Evolutionary conservation across 2,888 invertebrate genomes (phyloP), one percentile per base, ranked within the genome.

Genomic region (Ectropis crepuscularia): DNA sequence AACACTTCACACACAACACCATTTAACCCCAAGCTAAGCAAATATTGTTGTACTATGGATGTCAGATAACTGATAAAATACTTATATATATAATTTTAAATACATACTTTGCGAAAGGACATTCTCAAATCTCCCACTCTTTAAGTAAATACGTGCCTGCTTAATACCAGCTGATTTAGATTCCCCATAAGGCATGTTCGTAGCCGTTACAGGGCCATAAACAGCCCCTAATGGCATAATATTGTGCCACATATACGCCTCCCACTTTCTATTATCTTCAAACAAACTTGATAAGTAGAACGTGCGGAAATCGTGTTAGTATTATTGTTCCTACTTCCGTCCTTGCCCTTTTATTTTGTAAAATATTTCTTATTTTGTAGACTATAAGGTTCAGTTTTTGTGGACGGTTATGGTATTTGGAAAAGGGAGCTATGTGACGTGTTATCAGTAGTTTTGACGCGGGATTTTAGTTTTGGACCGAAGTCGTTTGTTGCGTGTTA

Each of bases 361-460:
- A 59, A 53, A 48, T 8, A 28, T 0, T 4, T 53, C 45, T 64
- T 57, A 46, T 8, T 16, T 0, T 10, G 5, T 6, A 6, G 0
- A 0, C 0, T 0, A 16, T 57, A 59, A 61, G 41, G 60, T 51
- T 5, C 8, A 54, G 4, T 28, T 38, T 63, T 62, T 65, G 39
- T 8, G 5, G 6, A 48, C 38, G 11, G n/a, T 16, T 53, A 42
- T 47, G 53, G 54, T 57, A 66, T 62, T 57, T 51, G 45, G 54
- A 71, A 60, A 70, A 66, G 66, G 61, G 47, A 53, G 46, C 63
- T 59, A 67, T 53, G 46, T 68, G 74, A 73, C 76, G 75, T 69
- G 61, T 74, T 72, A 73, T 74, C 70, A 69, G 46, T 67, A 76
- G 72, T 74, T 79, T 70, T 77, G 80, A 79, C 74, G 68, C 68